phyloP scores from a whole-genome alignment of 64 coral and sea anemone species.

The Montipora efflorescens region DNA sequence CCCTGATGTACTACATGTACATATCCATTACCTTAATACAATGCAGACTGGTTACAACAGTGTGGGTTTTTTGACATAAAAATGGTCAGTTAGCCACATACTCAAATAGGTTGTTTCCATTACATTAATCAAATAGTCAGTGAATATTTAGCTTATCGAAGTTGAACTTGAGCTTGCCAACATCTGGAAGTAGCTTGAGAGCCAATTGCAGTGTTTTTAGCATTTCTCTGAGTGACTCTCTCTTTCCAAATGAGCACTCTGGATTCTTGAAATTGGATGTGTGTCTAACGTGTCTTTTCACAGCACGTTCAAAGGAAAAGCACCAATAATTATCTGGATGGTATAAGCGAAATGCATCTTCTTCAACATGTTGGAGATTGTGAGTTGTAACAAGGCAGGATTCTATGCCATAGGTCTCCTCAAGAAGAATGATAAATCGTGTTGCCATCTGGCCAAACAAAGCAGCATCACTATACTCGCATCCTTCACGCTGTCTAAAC shows the following conservation, averaged over 20 bases:
- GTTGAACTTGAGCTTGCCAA: not conserved
- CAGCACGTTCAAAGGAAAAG: slow-evolving; percentile 46
- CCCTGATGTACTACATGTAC: not conserved
- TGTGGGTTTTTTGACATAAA: too few relatives aligned
- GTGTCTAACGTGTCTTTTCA: slow-evolving; percentile 18
- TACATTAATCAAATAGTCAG: too few relatives aligned
- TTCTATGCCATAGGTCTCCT: not conserved
- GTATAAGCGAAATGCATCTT: not conserved
- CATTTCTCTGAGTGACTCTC: slow-evolving; percentile 32
- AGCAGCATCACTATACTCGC: not conserved
- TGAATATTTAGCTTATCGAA: not conserved
- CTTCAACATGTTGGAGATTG: slow-evolving; percentile 10
- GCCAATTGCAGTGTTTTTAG: not conserved
- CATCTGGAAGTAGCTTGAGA: not conserved
- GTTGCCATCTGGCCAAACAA: slow-evolving; percentile 16
- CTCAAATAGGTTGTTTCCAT: too few relatives aligned
- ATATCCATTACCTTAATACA: too few relatives aligned
- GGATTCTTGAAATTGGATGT: slow-evolving; percentile 51
- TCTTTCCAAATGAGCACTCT: slow-evolving; percentile 52
- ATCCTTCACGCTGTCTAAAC: slow-evolving; percentile 17
- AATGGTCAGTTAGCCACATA: too few relatives aligned
- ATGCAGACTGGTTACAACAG: too few relatives aligned
- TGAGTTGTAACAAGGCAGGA: slow-evolving; percentile 22
- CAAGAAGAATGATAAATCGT: slow-evolving; percentile 10
- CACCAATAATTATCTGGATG: slow-evolving; percentile 28